Evolutionary conservation across 2,113 vertebrate species (phyloP).

Genomic region (Ahaetulla prasina): DNA sequence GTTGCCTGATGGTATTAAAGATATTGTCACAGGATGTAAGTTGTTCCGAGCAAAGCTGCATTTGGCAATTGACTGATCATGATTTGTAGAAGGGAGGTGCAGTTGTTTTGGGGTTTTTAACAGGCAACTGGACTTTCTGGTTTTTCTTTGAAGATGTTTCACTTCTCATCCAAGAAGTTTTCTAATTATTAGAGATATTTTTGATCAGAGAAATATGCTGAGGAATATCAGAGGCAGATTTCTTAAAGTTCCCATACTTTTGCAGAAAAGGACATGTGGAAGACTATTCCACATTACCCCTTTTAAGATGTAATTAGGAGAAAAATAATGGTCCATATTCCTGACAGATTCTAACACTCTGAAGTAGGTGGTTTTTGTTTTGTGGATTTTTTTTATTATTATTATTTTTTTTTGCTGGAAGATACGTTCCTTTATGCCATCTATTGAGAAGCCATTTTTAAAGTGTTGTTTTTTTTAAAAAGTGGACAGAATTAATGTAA

Average conservation of each 20-base stretch:
- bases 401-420: not conserved
- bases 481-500: not conserved
- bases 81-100: not conserved
- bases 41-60: not conserved
- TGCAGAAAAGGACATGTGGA: no score
- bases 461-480: not conserved
- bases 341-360: not conserved
- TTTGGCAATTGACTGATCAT: not conserved
- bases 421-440: not conserved
- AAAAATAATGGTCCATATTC: not conserved
- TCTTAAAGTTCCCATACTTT: no score
- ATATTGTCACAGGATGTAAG: not conserved
- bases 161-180: not conserved
- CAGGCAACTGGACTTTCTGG: no score
- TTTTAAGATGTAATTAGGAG: no score
- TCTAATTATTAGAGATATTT: not conserved
- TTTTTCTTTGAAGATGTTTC: no score
- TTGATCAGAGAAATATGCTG: not conserved
- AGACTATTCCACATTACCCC: no score
- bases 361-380: not conserved
- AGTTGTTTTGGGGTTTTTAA: not conserved
- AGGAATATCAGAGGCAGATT: no score
- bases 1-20: not conserved
- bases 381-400: no score
- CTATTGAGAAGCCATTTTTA: not conserved